Base-by-base conservation (phyloP, 2,797 vertebrate species). In the Trachurus trachurus region DNA sequence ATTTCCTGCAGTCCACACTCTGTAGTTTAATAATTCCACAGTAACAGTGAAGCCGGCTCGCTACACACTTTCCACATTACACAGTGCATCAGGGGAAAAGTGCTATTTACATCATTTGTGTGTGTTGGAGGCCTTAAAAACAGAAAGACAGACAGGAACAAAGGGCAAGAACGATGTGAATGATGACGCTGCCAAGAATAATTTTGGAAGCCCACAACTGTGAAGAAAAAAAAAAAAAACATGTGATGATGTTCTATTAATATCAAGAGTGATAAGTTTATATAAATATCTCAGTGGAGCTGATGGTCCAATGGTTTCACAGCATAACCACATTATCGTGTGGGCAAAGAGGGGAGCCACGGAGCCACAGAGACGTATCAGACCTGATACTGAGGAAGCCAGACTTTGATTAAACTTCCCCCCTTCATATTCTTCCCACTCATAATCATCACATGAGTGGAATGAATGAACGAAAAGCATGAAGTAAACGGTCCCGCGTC, bases 1-100 rank as follows among this genome's bases (percentile, higher is more conserved):
- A 94, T 94, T 90, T 94, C 91, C 92, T 87, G 84, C 63, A 71
- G 82, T 80, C 75, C 50, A 82, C 81, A 83, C 42, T 80, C 64
- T 81, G 67, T 68, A 66, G 72, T 83, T 85, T 78, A 83, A 78
- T 61, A 77, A 80, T 78, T 86, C 60, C 47, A 19, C 29, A 16
- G 66, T 67, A 76, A 59, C 59, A 71, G 66, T 15, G 31, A 81
- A 67, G 72, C 63, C 61, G 81, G 56, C 63, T 12, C 76, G 73
- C 63, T 1, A 42, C 45, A 21, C 21, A 50, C 61, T 81, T 83
- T 79, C 61, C 40, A 59, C 75, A 66, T 84, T 78, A 67, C 50
- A 69, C 47, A 75, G 42, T 34, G 31, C 37, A 15, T 34, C 54
- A 61, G 54, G 59, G 69, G 29, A 49, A 74, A 42, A 22, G 58